Percentiles rank a stretch among this genome's conserved stretches.
Evolutionary conservation across 2,888 invertebrate genomes (phyloP).

Genomic region (Amblyjoppa proteus): DNA sequence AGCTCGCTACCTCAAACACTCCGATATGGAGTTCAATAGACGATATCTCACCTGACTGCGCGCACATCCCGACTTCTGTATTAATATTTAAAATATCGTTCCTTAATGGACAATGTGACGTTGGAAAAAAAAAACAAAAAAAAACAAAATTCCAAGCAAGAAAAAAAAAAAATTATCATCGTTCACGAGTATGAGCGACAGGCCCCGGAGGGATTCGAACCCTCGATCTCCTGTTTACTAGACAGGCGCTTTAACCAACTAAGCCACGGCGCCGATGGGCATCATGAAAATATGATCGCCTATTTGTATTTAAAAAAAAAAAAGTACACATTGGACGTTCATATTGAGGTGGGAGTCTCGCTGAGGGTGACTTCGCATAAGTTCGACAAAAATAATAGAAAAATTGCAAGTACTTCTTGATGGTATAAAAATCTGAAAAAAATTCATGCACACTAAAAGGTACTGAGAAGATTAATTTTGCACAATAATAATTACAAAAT

Average conservation of each 20-base stretch:
- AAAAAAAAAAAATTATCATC: conserved; percentile 10
- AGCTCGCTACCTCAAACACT: not conserved
- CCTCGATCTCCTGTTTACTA: conserved; percentile 90
- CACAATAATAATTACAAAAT: no score
- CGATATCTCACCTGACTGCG: not conserved
- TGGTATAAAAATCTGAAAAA: no score
- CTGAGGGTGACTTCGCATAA: no score
- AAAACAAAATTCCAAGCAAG: no score
- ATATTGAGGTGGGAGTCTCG: no score
- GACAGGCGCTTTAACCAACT: conserved; percentile 92
- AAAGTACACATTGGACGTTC: not conserved
- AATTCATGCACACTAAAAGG: no score
- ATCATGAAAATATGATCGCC: conserved; percentile 6
- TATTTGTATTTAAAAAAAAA: not conserved
- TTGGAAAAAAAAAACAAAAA: no score
- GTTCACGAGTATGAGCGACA: conserved; percentile 68
- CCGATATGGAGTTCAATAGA: not conserved
- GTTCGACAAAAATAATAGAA: no score
- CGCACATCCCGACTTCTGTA: not conserved
- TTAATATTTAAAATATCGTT: no score
- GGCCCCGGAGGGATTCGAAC: conserved; percentile 89
- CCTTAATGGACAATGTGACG: no score
- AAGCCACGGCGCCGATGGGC: conserved; percentile 87
- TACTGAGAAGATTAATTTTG: no score
- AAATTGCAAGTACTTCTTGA: no score